Evolutionary conservation across 1,140 invertebrate species (phyloP), one percentile per base, ranked within the genome.

Genomic region (Megalonaias nervosa): DNA sequence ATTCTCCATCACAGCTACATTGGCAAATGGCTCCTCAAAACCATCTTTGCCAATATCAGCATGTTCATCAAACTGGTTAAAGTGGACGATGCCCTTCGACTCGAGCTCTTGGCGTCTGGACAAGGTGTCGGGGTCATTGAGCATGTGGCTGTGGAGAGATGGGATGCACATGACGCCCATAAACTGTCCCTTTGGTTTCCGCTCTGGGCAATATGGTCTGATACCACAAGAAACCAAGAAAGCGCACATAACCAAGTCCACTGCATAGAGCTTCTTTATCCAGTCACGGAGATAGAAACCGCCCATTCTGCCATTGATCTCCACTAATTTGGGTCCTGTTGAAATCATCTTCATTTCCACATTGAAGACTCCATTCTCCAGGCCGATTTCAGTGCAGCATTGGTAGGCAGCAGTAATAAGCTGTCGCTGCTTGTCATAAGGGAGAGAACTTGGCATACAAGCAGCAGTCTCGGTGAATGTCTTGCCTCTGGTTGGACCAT

Each of bases 301-400:
- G 3, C 84, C 84, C 84, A 86, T 86, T 59, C 85, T 65, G 6
- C 81, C 82, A 71, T 86, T 86, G 31, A 86, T 82, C 71, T 86
- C 85, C 12, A 85, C 70, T 14, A 86, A 74, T 67, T 82, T 84
- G 57, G 85, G 85, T 13, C 85, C 85, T 15, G 71, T 73, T 14
- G 66, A 48, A 3, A 84, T 83, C 85, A 85, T 82, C 59, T 78
- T 82, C 75, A 86, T 79, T 67, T 85, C 84, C 15, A 86, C 82
- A 70, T 86, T 86, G 64, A 83, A 86, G n/a, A 83, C 82, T 0
- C 84, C 85, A 19, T 77, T 81, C 21, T 62, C 59, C 15, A 86
- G 72, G 21, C 84, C 84, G 11, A 86, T 77, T 67, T 82, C 81
- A 3, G 74, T 79, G 67, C 85, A 86, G 65, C 85, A 86, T 31